These are phyloP conservation scores for Cetonia aurata DNA, from an alignment of 2,888 invertebrate species.

Conservation along the genomic window DNA sequence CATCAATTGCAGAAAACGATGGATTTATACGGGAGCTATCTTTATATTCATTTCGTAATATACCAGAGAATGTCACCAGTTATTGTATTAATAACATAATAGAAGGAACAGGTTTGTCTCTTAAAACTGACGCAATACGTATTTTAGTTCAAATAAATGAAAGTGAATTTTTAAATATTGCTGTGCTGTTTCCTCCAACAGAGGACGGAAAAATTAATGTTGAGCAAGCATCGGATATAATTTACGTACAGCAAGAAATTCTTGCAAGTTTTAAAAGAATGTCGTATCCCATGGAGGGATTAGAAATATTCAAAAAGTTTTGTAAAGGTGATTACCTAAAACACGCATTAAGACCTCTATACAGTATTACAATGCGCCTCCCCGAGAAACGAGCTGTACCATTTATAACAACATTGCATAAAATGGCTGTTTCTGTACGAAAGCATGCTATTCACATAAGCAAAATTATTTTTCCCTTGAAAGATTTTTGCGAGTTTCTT, in stretches of 20 bases:
- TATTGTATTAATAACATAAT: background rate
- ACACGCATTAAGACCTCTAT: slow-evolving; percentile 7
- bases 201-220: slow-evolving; percentile 30
- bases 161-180: slow-evolving; percentile 15
- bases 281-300: background rate
- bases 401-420: slow-evolving; percentile 11
- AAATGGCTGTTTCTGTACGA: slow-evolving; percentile 28
- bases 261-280: background rate
- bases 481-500: slow-evolving; percentile 18
- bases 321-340: slow-evolving; percentile 38
- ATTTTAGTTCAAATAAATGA: slow-evolving; percentile 16
- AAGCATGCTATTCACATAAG: slow-evolving; percentile 25
- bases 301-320: slow-evolving; percentile 9
- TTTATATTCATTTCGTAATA: slow-evolving; percentile 4
- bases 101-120: background rate
- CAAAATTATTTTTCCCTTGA: slow-evolving; percentile 8
- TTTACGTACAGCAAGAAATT: background rate
- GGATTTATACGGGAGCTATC: background rate
- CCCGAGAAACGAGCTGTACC: background rate
- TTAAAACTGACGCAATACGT: background rate
- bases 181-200: slow-evolving; percentile 7
- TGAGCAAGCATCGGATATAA: background rate
- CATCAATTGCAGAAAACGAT: background rate
- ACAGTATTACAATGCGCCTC: background rate
- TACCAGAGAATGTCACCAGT: background rate